These are phyloP conservation scores for Sebastes matsubarae DNA, from an alignment of 2,797 vertebrate species.

Conservation along the genomic window DNA sequence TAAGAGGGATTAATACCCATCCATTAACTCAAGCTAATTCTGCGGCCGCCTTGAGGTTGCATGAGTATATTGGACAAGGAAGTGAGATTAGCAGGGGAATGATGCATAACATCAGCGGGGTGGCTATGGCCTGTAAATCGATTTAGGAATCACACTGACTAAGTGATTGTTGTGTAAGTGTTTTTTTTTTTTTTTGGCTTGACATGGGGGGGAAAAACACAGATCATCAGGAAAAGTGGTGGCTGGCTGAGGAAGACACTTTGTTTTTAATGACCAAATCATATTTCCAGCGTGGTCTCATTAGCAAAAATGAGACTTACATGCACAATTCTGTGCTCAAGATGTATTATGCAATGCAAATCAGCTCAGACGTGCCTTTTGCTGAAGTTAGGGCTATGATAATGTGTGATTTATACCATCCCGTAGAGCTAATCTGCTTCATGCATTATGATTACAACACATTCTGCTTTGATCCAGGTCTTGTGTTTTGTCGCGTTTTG, in stretches of 20 bases:
- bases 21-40: constrained; percentile 82
- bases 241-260: constrained; percentile 16
- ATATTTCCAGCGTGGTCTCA: constrained; percentile 47
- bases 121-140: constrained; percentile 72
- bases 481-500: constrained; percentile 8
- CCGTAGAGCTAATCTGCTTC: constrained; percentile 31
- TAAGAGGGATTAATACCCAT: constrained; percentile 83
- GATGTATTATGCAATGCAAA: constrained; percentile 48
- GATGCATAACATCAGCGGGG: constrained; percentile 73
- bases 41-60: constrained; percentile 61
- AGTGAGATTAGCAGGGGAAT: constrained; percentile 78
- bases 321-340: constrained; percentile 22
- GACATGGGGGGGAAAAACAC: constrained; percentile 33
- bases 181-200: constrained; percentile 54
- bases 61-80: constrained; percentile 58
- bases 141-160: constrained; percentile 75
- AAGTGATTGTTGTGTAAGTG: constrained; percentile 70
- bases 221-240: constrained; percentile 40
- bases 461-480: neutral
- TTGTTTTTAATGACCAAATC: constrained; percentile 49
- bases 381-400: constrained; percentile 47
- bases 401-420: constrained; percentile 47
- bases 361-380: constrained; percentile 33
- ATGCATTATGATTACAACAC: constrained; percentile 34
- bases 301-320: constrained; percentile 42